Evolutionary conservation across 2,797 vertebrate genomes (phyloP).

Genomic region (Rhincodon typus): DNA sequence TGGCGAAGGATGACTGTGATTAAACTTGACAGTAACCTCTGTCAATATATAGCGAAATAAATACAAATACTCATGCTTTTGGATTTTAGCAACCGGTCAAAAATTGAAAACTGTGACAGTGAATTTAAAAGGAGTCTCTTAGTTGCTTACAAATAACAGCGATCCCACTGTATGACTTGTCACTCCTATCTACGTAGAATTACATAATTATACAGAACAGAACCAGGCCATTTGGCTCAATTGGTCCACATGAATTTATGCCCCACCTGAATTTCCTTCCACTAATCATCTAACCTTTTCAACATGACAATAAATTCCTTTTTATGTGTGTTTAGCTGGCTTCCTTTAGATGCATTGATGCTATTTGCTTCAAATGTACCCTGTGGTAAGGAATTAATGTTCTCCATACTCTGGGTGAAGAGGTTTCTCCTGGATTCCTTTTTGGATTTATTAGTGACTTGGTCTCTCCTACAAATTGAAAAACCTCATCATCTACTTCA

Average conservation of each 20-base stretch:
- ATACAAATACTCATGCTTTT: neutral
- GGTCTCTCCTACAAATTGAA: neutral
- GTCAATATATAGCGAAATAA: neutral
- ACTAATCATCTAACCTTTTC: neutral
- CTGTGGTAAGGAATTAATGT: neutral
- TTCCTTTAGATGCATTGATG: neutral
- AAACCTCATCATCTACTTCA: neutral
- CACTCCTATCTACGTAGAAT: neutral
- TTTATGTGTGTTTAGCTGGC: neutral
- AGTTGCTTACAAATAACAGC: neutral
- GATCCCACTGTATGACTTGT: neutral
- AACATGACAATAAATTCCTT: neutral
- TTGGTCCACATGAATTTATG: neutral
- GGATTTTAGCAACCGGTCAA: neutral
- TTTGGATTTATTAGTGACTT: neutral
- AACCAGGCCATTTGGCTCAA: neutral
- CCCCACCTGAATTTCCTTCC: neutral
- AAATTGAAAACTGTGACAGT: neutral
- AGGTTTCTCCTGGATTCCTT: neutral
- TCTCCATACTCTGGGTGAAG: too few species aligned
- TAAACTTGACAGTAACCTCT: neutral
- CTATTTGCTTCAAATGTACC: neutral
- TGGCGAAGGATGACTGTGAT: neutral
- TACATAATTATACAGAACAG: neutral
- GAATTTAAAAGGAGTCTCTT: neutral